Base-by-base conservation (phyloP, 2,113 vertebrate genomes). In the Azemiops feae region DNA sequence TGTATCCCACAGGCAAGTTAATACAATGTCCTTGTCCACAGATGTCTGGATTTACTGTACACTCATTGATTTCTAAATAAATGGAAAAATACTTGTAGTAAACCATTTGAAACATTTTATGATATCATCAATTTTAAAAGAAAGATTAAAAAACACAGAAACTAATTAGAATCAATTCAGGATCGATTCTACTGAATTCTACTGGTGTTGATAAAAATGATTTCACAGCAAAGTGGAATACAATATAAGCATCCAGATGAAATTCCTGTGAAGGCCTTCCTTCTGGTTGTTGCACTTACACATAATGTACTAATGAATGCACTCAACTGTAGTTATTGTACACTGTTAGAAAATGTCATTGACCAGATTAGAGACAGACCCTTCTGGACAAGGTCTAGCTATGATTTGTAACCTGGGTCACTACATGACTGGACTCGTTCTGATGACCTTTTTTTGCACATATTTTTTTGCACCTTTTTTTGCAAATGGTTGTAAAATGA, bases 21-120 rank as follows among this genome's bases (percentile, higher is more conserved):
- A 99, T 98, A 93, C 99, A 99, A 92, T 98, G 96, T 53, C 99
- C 99, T 8, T 97, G 97, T 93, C 99, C 99, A 96, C 99, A 99
- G 91, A 99, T 99, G 92, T 98, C 97, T 12, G 98, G 99, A 95
- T 98, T 98, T 92, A 99, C 97, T 27, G 98, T 97, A 92, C 99
- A 99, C 93, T 99, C 99, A 3, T 99, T 98, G 96, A 99, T 98
- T 97, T 99, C 99, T 99, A 96, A 87, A 94, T 88, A 96, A 91
- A 89, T 58, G 92, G 25, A 57, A 85, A 91, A 2, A 95, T 91
- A 39, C 23, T 86, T 43, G 23, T 0, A 88, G 58, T 50, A 97
- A 94, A 94, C 1, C 22, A 90, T 81, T 39, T 10, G 55, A 93
- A 1, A 52, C 0, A 89, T 50, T 85, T 94, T 45, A 53, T 81